Conservation (phyloP, 2,113 vertebrate genomes). For the Oriolus oriolus region DNA sequence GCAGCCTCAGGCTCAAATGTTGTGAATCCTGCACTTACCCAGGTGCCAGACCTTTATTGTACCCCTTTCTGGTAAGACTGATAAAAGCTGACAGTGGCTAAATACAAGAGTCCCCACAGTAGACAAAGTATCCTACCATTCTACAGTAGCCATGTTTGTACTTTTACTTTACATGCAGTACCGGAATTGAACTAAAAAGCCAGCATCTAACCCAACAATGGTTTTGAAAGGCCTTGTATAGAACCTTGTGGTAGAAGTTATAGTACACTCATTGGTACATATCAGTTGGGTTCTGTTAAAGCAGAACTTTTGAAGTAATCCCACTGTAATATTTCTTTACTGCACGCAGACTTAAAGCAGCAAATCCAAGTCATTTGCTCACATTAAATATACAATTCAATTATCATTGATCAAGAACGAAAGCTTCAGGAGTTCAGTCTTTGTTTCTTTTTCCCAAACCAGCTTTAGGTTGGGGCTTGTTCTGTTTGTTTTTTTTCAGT, state of each 20-base stretch:
- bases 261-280: neutral
- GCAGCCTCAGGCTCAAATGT: neutral
- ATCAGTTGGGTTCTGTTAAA: neutral
- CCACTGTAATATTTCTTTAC: neutral
- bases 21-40: neutral
- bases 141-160: neutral
- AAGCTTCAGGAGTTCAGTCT: neutral
- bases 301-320: neutral
- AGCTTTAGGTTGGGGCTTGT: neutral
- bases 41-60: neutral
- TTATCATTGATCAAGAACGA: neutral
- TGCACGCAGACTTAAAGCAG: neutral
- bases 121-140: neutral
- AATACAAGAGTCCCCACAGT: neutral
- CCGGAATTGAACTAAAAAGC: too few species aligned
- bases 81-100: neutral
- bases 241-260: neutral
- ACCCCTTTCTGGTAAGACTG: neutral
- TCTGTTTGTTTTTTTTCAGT: fast-evolving
- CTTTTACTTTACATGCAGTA: neutral
- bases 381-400: neutral
- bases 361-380: neutral
- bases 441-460: neutral
- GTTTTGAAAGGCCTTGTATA: neutral
- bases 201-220: neutral